A percentile compares a stretch with the other conserved stretches of the same genome.
phyloP scores from a whole-genome alignment of 2,888 invertebrate species.

The Anoplius nigerrimus region DNA sequence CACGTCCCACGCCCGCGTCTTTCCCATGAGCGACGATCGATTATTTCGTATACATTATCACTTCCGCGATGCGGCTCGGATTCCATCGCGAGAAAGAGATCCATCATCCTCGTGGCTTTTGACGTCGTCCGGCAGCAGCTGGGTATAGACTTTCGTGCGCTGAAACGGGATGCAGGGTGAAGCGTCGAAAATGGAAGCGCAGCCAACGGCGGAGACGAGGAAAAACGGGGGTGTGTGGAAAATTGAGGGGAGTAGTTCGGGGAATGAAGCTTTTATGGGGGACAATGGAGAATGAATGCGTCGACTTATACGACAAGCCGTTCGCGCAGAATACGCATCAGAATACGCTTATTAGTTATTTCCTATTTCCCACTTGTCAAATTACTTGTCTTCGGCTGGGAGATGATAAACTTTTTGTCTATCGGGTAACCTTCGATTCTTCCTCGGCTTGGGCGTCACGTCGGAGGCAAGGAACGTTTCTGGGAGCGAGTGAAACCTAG shows the following conservation, averaged over 20 bases:
- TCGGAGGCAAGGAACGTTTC: too few species aligned
- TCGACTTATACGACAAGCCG: slow-evolving; percentile 8
- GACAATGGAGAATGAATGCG: slow-evolving; percentile 38
- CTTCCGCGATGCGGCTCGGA: slow-evolving; percentile 23
- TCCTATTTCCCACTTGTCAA: slow-evolving; percentile 7
- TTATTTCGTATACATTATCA: slow-evolving; percentile 50
- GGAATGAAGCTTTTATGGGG: slow-evolving; percentile 1
- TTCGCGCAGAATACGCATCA: slow-evolving; percentile 1
- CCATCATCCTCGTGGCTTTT: slow-evolving; percentile 45
- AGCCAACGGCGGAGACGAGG: background rate
- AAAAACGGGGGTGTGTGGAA: background rate
- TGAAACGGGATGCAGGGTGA: slow-evolving; percentile 2
- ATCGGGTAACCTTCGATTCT: too few species aligned
- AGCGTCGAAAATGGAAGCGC: background rate
- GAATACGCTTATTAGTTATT: slow-evolving; percentile 15
- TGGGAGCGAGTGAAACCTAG: background rate
- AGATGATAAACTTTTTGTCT: too few species aligned
- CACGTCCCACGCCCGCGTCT: slow-evolving; percentile 25
- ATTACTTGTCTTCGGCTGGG: too few species aligned
- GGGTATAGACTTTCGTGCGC: slow-evolving; percentile 21
- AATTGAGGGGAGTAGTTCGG: too few species aligned
- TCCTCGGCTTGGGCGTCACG: too few species aligned
- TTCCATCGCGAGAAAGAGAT: slow-evolving; percentile 38
- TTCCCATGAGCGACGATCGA: slow-evolving; percentile 48
- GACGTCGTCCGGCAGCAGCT: slow-evolving; percentile 34